Evolutionary conservation across 2,888 invertebrate genomes (phyloP).

Genomic region (Imbricaverruca yamaguchii): DNA sequence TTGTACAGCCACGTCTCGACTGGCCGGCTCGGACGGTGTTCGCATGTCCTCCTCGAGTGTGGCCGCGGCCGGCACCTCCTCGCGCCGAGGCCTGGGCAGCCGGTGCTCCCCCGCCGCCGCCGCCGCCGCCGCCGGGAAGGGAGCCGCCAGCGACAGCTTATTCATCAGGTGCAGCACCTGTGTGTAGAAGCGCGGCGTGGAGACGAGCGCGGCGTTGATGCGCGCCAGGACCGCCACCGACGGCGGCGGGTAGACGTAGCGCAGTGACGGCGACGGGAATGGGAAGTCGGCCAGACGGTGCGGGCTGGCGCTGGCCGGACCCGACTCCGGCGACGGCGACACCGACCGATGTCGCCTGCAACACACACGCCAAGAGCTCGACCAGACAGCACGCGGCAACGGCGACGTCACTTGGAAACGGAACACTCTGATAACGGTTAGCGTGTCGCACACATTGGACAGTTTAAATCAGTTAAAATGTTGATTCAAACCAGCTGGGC

Average conservation of each 20-base stretch:
- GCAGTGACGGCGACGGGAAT: slow-evolving; percentile 32
- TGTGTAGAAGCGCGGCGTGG: slow-evolving; percentile 72
- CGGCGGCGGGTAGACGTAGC: slow-evolving; percentile 71
- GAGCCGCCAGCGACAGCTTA: slow-evolving; percentile 80
- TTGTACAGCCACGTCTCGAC: neutral
- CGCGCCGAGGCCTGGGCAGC: too few relatives aligned
- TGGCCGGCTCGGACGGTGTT: slow-evolving; percentile 29
- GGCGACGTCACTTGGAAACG: too few relatives aligned
- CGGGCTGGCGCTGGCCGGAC: neutral
- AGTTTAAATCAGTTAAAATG: too few relatives aligned
- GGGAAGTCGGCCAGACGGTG: slow-evolving; percentile 20
- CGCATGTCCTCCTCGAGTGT: too few relatives aligned
- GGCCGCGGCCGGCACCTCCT: too few relatives aligned
- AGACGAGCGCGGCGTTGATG: slow-evolving; percentile 65
- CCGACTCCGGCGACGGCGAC: too few relatives aligned
- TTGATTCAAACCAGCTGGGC: too few relatives aligned
- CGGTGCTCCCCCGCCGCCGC: slow-evolving; percentile 33
- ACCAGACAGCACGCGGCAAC: too few relatives aligned
- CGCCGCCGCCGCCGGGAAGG: slow-evolving; percentile 53
- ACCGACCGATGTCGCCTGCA: too few relatives aligned
- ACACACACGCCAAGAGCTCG: too few relatives aligned
- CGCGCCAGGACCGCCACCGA: slow-evolving; percentile 63
- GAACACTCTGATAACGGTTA: too few relatives aligned
- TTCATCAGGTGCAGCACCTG: slow-evolving; percentile 85
- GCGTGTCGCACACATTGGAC: too few relatives aligned